A percentile compares a stretch with the other conserved stretches of the same genome.
Evolutionary conservation across 2,888 invertebrate species (phyloP).

Genomic region (Temnothorax unifasciatus): DNA sequence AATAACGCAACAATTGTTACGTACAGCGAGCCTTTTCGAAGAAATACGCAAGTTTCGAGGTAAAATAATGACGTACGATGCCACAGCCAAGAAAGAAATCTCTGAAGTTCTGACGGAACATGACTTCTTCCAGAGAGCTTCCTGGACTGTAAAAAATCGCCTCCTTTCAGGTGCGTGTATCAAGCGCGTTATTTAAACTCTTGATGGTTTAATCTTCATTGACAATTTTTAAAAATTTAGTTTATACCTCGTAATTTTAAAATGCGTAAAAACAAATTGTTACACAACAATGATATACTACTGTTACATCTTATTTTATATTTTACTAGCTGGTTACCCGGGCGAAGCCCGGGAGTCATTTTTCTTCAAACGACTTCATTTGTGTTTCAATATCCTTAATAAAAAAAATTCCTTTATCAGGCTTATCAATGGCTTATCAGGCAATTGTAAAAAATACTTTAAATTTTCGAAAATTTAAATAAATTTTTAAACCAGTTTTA

Average conservation of each 20-base stretch:
- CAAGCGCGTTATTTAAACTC: neutral
- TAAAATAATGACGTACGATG: conserved; percentile 60
- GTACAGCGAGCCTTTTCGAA: conserved; percentile 71
- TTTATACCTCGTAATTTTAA: neutral
- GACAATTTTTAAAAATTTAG: neutral
- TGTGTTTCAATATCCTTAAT: too few species aligned
- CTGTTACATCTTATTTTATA: neutral
- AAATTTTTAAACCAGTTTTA: too few species aligned
- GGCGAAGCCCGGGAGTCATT: too few species aligned
- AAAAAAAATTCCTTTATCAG: too few species aligned
- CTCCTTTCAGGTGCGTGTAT: conserved; percentile 72
- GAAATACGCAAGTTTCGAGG: conserved; percentile 72
- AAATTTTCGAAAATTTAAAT: too few species aligned
- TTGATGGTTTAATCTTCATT: neutral
- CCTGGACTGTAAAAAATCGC: conserved; percentile 70
- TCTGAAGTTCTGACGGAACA: conserved; percentile 71
- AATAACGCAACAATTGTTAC: conserved; percentile 74
- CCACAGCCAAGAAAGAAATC: conserved; percentile 57
- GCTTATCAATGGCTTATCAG: too few species aligned
- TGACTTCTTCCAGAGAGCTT: conserved; percentile 73
- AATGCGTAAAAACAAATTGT: neutral
- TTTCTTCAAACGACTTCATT: too few species aligned
- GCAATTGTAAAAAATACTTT: too few species aligned
- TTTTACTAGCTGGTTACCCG: too few species aligned
- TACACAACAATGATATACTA: neutral